Conservation (phyloP, 2,113 vertebrate genomes). For the Microcebus griseorufus region DNA sequence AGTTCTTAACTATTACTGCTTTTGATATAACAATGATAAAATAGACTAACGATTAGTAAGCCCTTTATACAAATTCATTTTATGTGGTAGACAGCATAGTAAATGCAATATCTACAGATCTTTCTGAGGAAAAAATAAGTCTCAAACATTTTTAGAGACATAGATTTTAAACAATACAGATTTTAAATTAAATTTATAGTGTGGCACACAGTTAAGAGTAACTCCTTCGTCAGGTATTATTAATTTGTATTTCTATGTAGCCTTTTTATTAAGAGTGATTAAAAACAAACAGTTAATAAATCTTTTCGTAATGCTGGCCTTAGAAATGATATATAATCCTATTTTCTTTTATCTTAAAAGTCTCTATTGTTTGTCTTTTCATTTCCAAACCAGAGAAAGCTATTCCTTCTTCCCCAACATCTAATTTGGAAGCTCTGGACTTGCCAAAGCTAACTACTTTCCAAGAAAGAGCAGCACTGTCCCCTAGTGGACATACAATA, state of each 20-base stretch:
- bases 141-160: background rate
- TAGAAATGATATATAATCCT: constrained; percentile 34
- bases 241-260: constrained; percentile 23
- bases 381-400: constrained; percentile 26
- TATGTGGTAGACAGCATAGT: background rate
- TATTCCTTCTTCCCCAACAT: background rate
- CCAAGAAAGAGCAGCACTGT: constrained; percentile 76
- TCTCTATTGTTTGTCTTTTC: constrained; percentile 27
- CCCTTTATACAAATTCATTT: background rate
- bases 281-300: background rate
- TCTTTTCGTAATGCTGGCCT: background rate
- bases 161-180: background rate
- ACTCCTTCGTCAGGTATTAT: background rate
- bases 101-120: background rate
- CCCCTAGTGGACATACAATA: constrained; percentile 75
- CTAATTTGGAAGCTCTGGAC: background rate
- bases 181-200: constrained; percentile 27
- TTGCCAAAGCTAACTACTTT: background rate
- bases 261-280: background rate
- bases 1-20: background rate
- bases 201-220: background rate
- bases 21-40: constrained; percentile 2
- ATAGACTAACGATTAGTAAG: background rate
- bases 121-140: background rate
- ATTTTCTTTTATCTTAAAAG: constrained; percentile 56